These are phyloP conservation scores for Mus spicilegus DNA, from an alignment of 2,113 vertebrate species.

Conservation along the genomic window DNA sequence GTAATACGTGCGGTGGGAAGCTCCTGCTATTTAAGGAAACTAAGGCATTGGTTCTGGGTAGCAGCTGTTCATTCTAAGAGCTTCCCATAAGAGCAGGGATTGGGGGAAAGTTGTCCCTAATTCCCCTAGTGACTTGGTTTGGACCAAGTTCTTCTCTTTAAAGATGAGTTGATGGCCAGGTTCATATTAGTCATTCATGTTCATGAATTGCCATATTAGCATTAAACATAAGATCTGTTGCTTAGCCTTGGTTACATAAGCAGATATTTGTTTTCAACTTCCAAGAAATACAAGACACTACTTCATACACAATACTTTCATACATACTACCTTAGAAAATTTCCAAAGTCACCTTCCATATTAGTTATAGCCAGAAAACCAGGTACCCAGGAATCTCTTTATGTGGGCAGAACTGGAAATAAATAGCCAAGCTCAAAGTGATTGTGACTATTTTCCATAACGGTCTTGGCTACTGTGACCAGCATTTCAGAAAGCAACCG, in stretches of 20 bases:
- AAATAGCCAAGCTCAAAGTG: not conserved
- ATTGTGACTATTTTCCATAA: not conserved
- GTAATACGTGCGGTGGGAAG: not conserved
- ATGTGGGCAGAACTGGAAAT: not conserved
- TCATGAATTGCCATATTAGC: not conserved
- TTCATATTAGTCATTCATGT: not conserved
- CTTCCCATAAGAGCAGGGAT: not conserved
- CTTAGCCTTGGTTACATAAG: not conserved
- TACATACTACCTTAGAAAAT: not conserved
- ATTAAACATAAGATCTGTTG: not conserved
- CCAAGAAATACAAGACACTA: not conserved
- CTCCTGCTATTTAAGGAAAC: not conserved
- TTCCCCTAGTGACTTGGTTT: not conserved
- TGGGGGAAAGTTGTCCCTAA: not conserved
- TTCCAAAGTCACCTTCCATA: conserved; percentile 16
- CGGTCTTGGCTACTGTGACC: not conserved
- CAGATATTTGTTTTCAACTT: not conserved
- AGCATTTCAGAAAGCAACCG: not conserved
- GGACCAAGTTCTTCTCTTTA: not conserved
- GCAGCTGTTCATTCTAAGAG: not conserved
- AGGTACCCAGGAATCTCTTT: conserved; percentile 20
- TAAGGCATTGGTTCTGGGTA: not conserved
- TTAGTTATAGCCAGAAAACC: conserved; percentile 25
- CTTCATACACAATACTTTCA: not conserved
- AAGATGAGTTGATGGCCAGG: not conserved